These are phyloP conservation scores for Heliconius ismenius DNA, from an alignment of 2,888 invertebrate genomes.

Conservation along the genomic window DNA sequence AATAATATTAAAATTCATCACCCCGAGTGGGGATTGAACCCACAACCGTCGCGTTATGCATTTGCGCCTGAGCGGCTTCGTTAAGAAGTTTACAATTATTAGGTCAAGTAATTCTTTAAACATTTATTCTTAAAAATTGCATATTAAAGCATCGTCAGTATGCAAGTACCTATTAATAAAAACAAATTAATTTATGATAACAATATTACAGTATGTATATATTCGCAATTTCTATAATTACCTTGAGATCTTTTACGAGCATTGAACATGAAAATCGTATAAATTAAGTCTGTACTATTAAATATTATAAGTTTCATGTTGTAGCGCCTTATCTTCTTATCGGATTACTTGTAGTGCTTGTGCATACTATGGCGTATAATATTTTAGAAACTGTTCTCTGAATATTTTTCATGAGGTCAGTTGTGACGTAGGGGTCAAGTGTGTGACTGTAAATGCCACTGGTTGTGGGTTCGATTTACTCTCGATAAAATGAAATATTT, in stretches of 20 bases:
- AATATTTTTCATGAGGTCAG: not conserved
- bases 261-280: slow-evolving; percentile 22
- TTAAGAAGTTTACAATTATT: no score
- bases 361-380: slow-evolving; percentile 32
- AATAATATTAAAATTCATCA: not conserved
- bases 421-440: no score
- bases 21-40: not conserved
- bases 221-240: slow-evolving; percentile 11
- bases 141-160: no score
- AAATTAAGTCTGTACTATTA: slow-evolving; percentile 29
- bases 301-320: slow-evolving; percentile 40
- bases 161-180: not conserved
- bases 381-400: slow-evolving; percentile 4
- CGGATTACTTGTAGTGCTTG: slow-evolving; percentile 42
- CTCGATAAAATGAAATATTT: no score
- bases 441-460: no score
- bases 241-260: slow-evolving; percentile 16
- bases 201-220: not conserved
- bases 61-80: no score
- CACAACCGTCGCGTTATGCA: not conserved
- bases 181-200: slow-evolving; percentile 15
- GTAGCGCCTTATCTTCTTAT: slow-evolving; percentile 55
- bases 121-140: not conserved
- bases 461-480: no score
- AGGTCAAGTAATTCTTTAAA: not conserved